Evolutionary conservation across 2,797 vertebrate species (phyloP), one percentile per base, ranked within the genome.

Genomic region (Myripristis murdjan): DNA sequence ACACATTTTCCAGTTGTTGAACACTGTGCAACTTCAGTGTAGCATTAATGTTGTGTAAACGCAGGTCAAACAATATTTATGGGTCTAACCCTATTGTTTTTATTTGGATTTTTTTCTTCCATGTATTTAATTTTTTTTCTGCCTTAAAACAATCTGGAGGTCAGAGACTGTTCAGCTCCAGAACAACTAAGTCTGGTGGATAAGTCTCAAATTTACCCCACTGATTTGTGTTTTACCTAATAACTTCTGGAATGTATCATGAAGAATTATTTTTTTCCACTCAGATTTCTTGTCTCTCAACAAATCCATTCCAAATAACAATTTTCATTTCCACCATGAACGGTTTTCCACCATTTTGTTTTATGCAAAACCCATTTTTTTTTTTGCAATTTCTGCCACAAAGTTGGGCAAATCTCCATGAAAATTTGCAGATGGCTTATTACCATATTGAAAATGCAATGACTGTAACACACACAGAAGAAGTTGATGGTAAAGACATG

Each of bases 121-220:
- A 28, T 47, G 9, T 61, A 3, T 73, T 15, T 24, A 24, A n/a
- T n/a, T 23, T 14, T 37, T 76, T 64, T 58, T 47, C 47, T 58
- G 31, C 11, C 31, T 52, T 0, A 24, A 59, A 65, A 26, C 10
- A 43, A 37, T 62, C 56, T 47, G 11, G 22, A 73, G 37, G 28
- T 52, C 15, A 64, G 49, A 35, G 26, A 59, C 72, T n/a, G 7
- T n/a, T 1, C 5, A 14, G n/a, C 57, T 65, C 52, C 23, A 47
- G 53, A 63, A 59, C 41, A 73, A 53, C 43, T 47, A 11, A 62
- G 63, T 77, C 47, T 53, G 44, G 20, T 39, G 64, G 70, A 56
- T 33, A 18, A 3, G 35, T 57, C 73, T 66, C 2, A 69, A 26
- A 52, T 59, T 18, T 51, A 53, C 37, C 23, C 51, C 56, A 60